Evolutionary conservation across 2,888 invertebrate species (phyloP), one percentile per base, ranked within the genome.

Genomic region (Heliconius hortense): DNA sequence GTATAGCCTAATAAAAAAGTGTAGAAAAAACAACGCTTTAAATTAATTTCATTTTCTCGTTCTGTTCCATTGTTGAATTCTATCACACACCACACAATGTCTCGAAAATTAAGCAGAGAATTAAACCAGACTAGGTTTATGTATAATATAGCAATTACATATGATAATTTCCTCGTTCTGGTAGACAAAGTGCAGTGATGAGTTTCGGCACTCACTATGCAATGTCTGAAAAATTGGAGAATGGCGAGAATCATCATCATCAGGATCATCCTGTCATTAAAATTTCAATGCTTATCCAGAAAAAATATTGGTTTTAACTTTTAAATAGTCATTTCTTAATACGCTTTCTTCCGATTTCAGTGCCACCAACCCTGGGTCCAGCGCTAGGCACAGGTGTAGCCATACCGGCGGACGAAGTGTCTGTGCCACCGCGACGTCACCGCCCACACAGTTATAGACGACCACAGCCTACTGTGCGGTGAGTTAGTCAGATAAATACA

Each of bases 391-490:
- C 96, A 0, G 96, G 96, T 0, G 96, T 95, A 81, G 96, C 96
- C 0, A 94, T 96, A 10, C 94, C 96, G 0, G 95, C 96, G 56
- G 95, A 95, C 1, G 96, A 96, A 59, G 80, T 85, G 3, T 86
- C 90, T 0, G 82, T 48, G 0, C 88, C 91, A 0, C 88, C 88
- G 0, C 71, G 59, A 18, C 83, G 87, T 76, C 87, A 81, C 74
- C 73, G 71, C 11, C 76, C 70, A 7, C 80, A 79, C 13, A 95
- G 94, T n/a, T 94, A 95, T 59, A 91, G 96, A 78, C 95, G 96
- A 68, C 95, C 95, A 0, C 95, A 96, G 87, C 95, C 97, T 79
- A 95, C 96, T 28, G 96, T 96, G 48, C 94, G 95, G 95, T 95
- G 72, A 80, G 80, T 31, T n/a, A 67, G 4, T 39, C 24, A 24